A percentile compares a stretch with the other conserved stretches of the same genome.
Evolutionary conservation across 2,888 invertebrate genomes (phyloP).

Genomic region (Hyles lineata): DNA sequence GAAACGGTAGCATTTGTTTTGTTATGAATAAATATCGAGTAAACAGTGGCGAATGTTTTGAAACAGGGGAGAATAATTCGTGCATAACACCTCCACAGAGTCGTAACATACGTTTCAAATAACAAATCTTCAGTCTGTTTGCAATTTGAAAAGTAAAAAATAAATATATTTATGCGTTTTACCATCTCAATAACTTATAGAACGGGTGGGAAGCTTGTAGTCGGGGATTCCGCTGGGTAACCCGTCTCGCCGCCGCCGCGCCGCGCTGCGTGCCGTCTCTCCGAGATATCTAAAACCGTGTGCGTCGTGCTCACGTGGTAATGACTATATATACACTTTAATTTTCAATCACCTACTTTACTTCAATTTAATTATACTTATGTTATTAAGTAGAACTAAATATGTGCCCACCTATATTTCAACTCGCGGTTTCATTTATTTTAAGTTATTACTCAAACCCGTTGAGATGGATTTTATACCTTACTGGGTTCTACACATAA

Average conservation of each 20-base stretch:
- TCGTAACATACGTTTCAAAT: constrained; percentile 8
- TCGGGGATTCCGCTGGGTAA: neutral
- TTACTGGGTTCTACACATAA: too few relatives aligned
- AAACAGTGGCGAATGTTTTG: constrained; percentile 4
- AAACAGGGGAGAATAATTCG: constrained; percentile 6
- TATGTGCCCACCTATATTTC: too few relatives aligned
- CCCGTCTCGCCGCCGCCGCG: neutral
- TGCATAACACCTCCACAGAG: constrained; percentile 2
- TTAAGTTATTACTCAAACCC: too few relatives aligned
- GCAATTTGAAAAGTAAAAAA: constrained; percentile 17
- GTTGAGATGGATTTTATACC: too few relatives aligned
- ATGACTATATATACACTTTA: too few relatives aligned
- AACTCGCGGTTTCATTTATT: too few relatives aligned
- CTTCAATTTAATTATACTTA: too few relatives aligned
- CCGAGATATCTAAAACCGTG: neutral
- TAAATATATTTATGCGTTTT: constrained; percentile 26
- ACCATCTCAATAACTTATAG: constrained; percentile 20
- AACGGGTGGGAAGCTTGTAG: constrained; percentile 9
- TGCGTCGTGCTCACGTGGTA: neutral
- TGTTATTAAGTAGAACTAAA: too few relatives aligned
- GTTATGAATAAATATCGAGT: neutral
- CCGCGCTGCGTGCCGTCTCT: neutral
- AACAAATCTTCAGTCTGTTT: constrained; percentile 12
- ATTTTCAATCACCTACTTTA: too few relatives aligned
- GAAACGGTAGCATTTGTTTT: neutral